Evolutionary conservation across 2,113 vertebrate species (phyloP).

Genomic region (Tetrao urogallus): DNA sequence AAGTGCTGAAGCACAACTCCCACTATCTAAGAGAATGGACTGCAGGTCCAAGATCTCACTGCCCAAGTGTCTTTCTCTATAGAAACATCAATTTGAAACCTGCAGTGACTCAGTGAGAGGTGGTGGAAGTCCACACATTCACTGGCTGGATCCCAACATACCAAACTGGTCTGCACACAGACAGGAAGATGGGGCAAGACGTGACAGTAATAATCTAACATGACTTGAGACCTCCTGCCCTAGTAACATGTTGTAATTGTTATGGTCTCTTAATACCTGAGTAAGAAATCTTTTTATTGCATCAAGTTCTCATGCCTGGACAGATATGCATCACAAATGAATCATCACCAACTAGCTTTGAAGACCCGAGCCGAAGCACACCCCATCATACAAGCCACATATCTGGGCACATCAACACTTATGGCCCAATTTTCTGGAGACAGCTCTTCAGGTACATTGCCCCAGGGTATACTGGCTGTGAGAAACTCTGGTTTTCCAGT

Average conservation of each 20-base stretch:
- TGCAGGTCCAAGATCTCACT: not conserved
- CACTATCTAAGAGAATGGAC: not conserved
- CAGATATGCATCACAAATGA: constrained; percentile 39
- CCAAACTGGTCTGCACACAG: not conserved
- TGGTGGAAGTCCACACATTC: not conserved
- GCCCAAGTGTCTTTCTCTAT: not conserved
- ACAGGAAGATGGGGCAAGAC: not conserved
- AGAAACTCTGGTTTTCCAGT: constrained; percentile 15
- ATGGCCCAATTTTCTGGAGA: constrained; percentile 46
- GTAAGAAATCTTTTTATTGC: constrained; percentile 44
- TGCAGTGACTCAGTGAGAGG: not conserved
- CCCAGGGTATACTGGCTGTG: not conserved
- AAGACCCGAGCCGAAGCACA: constrained; percentile 34
- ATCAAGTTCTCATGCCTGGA: constrained; percentile 57
- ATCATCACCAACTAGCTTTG: constrained; percentile 39
- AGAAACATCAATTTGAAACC: not conserved
- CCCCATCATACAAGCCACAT: constrained; percentile 22
- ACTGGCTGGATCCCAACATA: not conserved
- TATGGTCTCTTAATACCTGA: not conserved
- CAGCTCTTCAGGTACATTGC: not conserved
- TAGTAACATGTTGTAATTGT: not conserved
- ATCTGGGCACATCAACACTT: constrained; percentile 44
- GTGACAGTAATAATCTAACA: not conserved
- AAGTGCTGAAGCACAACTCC: not conserved
- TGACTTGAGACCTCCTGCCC: constrained; percentile 8